A percentile compares a stretch with the other conserved stretches of the same genome.
phyloP scores from a whole-genome alignment of 1,140 invertebrate genomes.

The Polypedilum vanderplanki region DNA sequence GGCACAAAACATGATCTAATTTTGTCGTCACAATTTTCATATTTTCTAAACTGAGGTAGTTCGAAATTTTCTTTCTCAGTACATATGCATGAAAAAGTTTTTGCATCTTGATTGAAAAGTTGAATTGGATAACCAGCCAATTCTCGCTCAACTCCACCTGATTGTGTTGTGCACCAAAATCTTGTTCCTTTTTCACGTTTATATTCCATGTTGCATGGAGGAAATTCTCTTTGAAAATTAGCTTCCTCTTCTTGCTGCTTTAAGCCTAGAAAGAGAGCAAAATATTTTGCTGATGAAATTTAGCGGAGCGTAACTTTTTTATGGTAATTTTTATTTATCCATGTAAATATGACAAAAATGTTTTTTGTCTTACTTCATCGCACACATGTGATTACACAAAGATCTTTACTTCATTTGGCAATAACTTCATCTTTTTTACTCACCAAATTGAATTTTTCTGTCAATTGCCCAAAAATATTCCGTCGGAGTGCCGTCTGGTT shows the following conservation, averaged over 20 bases:
- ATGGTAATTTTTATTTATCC: not conserved
- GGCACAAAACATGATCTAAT: not conserved
- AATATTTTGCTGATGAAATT: not conserved
- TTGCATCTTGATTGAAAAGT: slow-evolving; percentile 11
- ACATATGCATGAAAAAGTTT: not conserved
- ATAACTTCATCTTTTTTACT: not conserved
- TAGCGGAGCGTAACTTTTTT: not conserved
- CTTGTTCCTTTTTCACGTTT: not conserved
- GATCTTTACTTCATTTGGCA: not conserved
- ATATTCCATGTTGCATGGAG: slow-evolving; percentile 19
- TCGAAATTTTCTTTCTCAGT: not conserved
- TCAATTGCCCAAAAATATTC: slow-evolving; percentile 26
- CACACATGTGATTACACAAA: not conserved
- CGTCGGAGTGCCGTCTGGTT: not conserved
- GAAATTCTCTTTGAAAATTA: not conserved
- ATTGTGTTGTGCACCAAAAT: slow-evolving; percentile 16
- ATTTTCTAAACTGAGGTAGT: slow-evolving; percentile 7
- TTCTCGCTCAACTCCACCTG: not conserved
- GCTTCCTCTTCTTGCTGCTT: not conserved
- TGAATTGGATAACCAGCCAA: not conserved
- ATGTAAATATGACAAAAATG: not conserved
- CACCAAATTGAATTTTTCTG: slow-evolving; percentile 26
- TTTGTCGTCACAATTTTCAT: slow-evolving; percentile 1
- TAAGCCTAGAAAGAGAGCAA: not conserved
- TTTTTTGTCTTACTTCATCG: not conserved